Percentiles rank a stretch among this genome's conserved stretches.
Evolutionary conservation across 2,113 vertebrate species (phyloP).

Genomic region (Picathartes gymnocephalus): DNA sequence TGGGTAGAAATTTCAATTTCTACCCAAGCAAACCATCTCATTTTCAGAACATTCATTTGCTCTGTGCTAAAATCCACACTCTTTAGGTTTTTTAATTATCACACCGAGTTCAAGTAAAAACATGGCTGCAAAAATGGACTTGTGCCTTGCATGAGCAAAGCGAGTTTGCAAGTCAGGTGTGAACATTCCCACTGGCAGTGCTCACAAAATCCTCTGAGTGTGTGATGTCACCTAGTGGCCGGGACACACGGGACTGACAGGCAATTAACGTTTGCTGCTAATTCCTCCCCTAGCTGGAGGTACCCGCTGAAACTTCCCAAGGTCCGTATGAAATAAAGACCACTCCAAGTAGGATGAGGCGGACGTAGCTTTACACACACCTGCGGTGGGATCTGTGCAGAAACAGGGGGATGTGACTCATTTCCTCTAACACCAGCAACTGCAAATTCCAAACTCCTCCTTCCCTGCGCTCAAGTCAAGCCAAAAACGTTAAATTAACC

Average conservation of each 20-base stretch:
- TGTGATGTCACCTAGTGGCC: constrained; percentile 42
- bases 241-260: neutral
- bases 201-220: neutral
- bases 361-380: neutral
- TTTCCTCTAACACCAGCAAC: neutral
- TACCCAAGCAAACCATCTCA: neutral
- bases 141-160: neutral
- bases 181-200: neutral
- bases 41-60: neutral
- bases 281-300: neutral
- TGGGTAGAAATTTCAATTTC: neutral
- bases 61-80: neutral
- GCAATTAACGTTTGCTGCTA: neutral
- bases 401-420: neutral
- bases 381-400: neutral
- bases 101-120: neutral
- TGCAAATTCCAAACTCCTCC: neutral
- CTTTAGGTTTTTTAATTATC: neutral
- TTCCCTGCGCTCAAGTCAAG: neutral
- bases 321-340: neutral
- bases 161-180: rapidly evolving
- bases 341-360: neutral
- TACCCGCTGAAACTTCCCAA: neutral
- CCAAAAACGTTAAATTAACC: neutral
- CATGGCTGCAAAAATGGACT: neutral